Percentiles rank a stretch among this genome's conserved stretches.
Conservation (phyloP, 2,113 vertebrate species). For the Antechinus stuartii region DNA sequence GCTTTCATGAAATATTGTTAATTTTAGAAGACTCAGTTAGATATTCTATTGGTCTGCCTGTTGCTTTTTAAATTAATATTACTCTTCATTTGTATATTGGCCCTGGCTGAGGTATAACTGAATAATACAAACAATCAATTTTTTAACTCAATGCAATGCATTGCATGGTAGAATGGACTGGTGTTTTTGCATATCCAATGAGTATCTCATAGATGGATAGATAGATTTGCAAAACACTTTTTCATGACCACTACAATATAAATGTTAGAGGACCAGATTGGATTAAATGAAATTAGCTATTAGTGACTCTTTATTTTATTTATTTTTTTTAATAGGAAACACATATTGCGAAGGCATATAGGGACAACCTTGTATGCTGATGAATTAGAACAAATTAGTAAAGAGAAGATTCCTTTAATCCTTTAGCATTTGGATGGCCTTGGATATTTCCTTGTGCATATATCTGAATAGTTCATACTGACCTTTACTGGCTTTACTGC, state of each 20-base stretch:
- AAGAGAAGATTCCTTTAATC: neutral
- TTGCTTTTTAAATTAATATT: neutral
- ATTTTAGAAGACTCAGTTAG: neutral
- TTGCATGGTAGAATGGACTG: neutral
- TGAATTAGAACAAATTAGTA: neutral
- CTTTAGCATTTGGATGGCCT: neutral
- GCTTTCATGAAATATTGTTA: neutral
- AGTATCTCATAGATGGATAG: neutral
- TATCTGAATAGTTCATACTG: neutral
- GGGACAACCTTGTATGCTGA: neutral
- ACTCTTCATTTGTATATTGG: neutral
- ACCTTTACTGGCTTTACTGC: neutral
- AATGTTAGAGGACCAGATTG: neutral
- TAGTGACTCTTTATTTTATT: neutral
- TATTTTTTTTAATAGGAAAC: neutral
- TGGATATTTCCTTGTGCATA: neutral
- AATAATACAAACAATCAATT: neutral
- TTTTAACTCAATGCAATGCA: neutral
- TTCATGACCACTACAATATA: neutral
- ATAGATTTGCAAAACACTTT: neutral
- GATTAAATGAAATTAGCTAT: neutral
- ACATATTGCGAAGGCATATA: neutral
- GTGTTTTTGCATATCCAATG: neutral
- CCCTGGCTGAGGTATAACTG: neutral
- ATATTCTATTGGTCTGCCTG: neutral